Conservation (phyloP, 2,888 invertebrate species). For the Copidosoma aretas region DNA sequence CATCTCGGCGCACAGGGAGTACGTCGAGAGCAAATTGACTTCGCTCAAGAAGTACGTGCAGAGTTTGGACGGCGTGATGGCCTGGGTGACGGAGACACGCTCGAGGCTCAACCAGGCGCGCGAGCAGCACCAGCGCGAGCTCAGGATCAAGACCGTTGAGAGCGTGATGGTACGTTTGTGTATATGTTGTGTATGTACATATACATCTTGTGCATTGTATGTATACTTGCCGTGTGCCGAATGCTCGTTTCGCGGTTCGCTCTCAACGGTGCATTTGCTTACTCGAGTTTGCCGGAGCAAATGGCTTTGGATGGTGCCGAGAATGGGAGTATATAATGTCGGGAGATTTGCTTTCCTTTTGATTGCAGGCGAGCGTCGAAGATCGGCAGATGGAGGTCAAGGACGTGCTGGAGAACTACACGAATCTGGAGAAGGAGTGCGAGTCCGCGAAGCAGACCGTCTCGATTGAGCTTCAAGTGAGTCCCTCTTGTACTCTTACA, state of each 20-base stretch:
- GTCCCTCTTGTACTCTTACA: slow-evolving; percentile 27
- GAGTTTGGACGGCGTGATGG: slow-evolving; percentile 67
- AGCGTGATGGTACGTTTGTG: slow-evolving; percentile 60
- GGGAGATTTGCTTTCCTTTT: not conserved
- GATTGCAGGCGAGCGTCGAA: slow-evolving; percentile 60
- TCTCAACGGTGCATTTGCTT: too few species aligned
- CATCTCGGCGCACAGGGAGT: slow-evolving; percentile 66
- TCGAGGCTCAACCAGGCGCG: slow-evolving; percentile 63
- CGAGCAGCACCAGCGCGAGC: slow-evolving; percentile 61
- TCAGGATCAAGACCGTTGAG: slow-evolving; percentile 58
- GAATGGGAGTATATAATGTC: too few species aligned
- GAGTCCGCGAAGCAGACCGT: slow-evolving; percentile 63
- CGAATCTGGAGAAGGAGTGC: slow-evolving; percentile 69
- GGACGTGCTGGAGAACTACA: slow-evolving; percentile 71
- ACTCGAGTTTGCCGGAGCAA: too few species aligned
- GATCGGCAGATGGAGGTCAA: slow-evolving; percentile 70
- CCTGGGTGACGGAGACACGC: slow-evolving; percentile 66
- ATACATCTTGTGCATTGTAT: too few species aligned
- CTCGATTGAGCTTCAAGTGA: slow-evolving; percentile 64
- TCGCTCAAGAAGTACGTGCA: slow-evolving; percentile 67
- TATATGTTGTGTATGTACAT: not conserved
- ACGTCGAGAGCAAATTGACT: slow-evolving; percentile 66
- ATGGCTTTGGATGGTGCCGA: too few species aligned
- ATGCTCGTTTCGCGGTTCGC: too few species aligned
- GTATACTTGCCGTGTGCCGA: too few species aligned